Conservation (phyloP, 1,140 invertebrate genomes). For the Fopius arisanus region DNA sequence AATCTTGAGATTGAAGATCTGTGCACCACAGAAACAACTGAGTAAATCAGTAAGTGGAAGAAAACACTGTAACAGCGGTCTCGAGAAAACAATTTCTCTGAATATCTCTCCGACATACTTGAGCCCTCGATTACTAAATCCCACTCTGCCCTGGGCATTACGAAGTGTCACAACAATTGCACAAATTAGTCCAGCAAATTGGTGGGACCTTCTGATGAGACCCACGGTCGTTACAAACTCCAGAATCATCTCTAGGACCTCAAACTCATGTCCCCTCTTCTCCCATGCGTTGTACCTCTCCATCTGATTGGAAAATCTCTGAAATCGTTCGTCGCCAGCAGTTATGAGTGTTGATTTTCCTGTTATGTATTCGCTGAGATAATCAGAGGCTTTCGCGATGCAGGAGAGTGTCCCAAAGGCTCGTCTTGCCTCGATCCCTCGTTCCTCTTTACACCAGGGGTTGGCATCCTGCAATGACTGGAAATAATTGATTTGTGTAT, state of each 20-base stretch:
- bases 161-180: slow-evolving; percentile 47
- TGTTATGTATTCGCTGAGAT: slow-evolving; percentile 54
- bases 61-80: slow-evolving; percentile 53
- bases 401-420: slow-evolving; percentile 49
- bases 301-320: slow-evolving; percentile 51
- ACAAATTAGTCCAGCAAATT: slow-evolving; percentile 59
- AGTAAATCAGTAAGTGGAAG: not conserved
- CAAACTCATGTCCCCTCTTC: slow-evolving; percentile 45
- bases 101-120: slow-evolving; percentile 52
- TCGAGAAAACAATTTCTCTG: slow-evolving; percentile 55
- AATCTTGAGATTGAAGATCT: not conserved
- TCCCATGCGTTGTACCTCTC: slow-evolving; percentile 51
- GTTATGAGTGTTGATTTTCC: slow-evolving; percentile 45
- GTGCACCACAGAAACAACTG: not conserved
- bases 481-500: slow-evolving; percentile 44
- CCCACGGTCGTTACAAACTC: slow-evolving; percentile 52
- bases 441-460: slow-evolving; percentile 55
- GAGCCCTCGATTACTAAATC: slow-evolving; percentile 41
- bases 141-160: slow-evolving; percentile 49
- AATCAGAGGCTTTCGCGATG: slow-evolving; percentile 46
- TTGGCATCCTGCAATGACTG: slow-evolving; percentile 50
- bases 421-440: slow-evolving; percentile 56
- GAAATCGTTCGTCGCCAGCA: slow-evolving; percentile 44
- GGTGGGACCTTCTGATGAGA: slow-evolving; percentile 56
- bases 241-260: slow-evolving; percentile 54